Conservation (phyloP, 2,888 invertebrate species). For the Thereva nobilitata region DNA sequence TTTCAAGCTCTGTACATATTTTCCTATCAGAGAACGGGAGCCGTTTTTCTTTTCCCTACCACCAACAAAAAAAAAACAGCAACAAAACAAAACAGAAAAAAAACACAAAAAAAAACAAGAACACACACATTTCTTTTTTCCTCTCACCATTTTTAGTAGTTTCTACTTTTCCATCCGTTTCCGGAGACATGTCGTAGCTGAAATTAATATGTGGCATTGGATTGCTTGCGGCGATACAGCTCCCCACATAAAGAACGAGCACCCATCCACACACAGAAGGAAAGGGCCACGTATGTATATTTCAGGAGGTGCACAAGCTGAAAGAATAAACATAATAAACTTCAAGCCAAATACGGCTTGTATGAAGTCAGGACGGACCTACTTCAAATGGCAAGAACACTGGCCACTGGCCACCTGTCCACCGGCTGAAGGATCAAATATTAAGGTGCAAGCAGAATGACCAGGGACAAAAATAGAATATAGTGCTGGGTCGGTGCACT, state of each 20-base stretch:
- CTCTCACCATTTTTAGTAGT: slow-evolving; percentile 20
- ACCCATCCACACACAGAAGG: too few species aligned
- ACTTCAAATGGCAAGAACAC: slow-evolving; percentile 17
- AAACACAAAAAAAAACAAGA: too few species aligned
- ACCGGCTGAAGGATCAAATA: slow-evolving; percentile 6
- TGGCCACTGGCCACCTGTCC: slow-evolving; percentile 11
- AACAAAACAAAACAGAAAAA: too few species aligned
- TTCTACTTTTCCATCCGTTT: slow-evolving; percentile 20
- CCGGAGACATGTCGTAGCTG: slow-evolving; percentile 27
- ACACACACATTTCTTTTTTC: slow-evolving; percentile 1
- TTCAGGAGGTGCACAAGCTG: too few species aligned
- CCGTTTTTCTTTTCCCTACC: slow-evolving; percentile 12
- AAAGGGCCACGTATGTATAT: too few species aligned
- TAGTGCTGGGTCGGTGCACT: background rate
- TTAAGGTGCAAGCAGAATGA: slow-evolving; percentile 9
- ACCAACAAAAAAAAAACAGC: background rate
- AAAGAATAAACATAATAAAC: slow-evolving; percentile 19
- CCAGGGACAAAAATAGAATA: slow-evolving; percentile 10
- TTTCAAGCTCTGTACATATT: slow-evolving; percentile 22
- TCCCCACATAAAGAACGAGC: background rate
- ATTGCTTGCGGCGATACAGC: slow-evolving; percentile 10
- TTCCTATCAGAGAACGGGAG: slow-evolving; percentile 10
- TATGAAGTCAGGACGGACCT: slow-evolving; percentile 8
- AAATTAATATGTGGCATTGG: slow-evolving; percentile 26
- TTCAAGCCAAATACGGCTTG: slow-evolving; percentile 18